Base-by-base conservation (phyloP, 2,888 invertebrate species). In the Caenorhabditis zanzibari region DNA sequence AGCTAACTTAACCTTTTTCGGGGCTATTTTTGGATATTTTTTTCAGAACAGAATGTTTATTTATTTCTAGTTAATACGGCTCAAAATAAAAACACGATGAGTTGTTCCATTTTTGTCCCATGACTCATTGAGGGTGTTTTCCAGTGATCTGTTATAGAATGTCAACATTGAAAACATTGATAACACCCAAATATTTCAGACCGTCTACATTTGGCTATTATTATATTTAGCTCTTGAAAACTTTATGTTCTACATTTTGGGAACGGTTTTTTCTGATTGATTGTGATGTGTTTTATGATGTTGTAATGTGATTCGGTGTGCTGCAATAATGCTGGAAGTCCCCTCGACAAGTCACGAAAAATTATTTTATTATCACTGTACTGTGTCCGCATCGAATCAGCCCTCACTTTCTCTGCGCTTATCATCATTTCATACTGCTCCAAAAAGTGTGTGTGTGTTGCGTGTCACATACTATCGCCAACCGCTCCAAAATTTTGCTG, bases 361-460 rank as follows among this genome's bases (percentile, higher is more conserved):
- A 38, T 44, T 69, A 35, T 63, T 69, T 49, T 44, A 38, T 68
- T 77, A 69, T 77, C 77, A 69, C 19, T 54, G 54, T 69, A 76
- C 59, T 76, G 76, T 76, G 68, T 61, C 61, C 76, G 77, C 41
- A 54, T 47, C 19, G 61, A 61, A 41, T 63, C 71, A 79, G 61
- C 19, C 47, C 47, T 14, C 54, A 49, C 41, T 38, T 63, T 69
- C 64, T 59, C 74, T 58, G 66, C 71, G 79, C 71, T 64, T 77
- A 54, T 63, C 32, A 56, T 35, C 19, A 58, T 26, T 63, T 72
- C 26, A 26, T 16, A 52, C 44, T 79, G 71, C 64, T 66, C 79
- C 79, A 71, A 72, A 71, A 71, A 56, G 61, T 77, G 79, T 71
- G 79, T 63, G 61, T 77, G 79, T 71, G 79, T 63, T 63, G 79